These are phyloP conservation scores for Enteromius unitaeniatus DNA, from an alignment of 2,797 vertebrate genomes.

Conservation along the genomic window DNA sequence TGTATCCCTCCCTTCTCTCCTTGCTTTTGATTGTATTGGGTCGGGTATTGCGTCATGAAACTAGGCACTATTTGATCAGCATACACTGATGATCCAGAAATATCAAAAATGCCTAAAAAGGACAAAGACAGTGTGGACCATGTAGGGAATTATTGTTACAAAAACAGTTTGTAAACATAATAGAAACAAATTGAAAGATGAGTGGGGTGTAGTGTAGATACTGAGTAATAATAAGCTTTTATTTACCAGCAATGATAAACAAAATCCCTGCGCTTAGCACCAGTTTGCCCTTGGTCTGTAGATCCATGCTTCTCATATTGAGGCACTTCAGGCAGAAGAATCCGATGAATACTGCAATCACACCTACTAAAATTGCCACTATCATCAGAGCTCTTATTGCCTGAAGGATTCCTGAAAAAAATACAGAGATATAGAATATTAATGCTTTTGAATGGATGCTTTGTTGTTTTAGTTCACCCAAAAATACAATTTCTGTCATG, in stretches of 20 bases:
- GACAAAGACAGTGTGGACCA: not conserved
- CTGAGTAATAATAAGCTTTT: not conserved
- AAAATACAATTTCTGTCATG: not conserved
- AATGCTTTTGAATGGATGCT: conserved; percentile 46
- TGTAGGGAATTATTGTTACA: not conserved
- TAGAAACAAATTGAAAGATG: not conserved
- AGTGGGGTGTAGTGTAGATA: not conserved
- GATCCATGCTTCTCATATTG: conserved; percentile 82
- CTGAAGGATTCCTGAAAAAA: conserved; percentile 74
- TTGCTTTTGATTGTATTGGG: conserved; percentile 55
- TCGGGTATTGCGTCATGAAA: conserved; percentile 72
- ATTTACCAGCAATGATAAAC: conserved; percentile 84
- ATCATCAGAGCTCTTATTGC: conserved; percentile 90
- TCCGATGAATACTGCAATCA: conserved; percentile 78
- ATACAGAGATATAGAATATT: not conserved
- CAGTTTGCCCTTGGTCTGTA: conserved; percentile 87
- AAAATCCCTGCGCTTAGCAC: conserved; percentile 88
- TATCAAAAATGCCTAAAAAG: conserved; percentile 84
- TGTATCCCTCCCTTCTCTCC: conserved; percentile 44
- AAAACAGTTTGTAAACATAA: not conserved
- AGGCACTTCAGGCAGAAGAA: conserved; percentile 88
- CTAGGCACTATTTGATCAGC: conserved; percentile 91
- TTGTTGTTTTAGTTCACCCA: conserved; percentile 58
- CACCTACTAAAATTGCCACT: conserved; percentile 82
- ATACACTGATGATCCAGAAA: conserved; percentile 89